Percentiles rank a stretch among this genome's conserved stretches.
These are phyloP conservation scores for Reticulitermes lucifugus DNA, from an alignment of 2,888 invertebrate genomes.

Conservation along the genomic window DNA sequence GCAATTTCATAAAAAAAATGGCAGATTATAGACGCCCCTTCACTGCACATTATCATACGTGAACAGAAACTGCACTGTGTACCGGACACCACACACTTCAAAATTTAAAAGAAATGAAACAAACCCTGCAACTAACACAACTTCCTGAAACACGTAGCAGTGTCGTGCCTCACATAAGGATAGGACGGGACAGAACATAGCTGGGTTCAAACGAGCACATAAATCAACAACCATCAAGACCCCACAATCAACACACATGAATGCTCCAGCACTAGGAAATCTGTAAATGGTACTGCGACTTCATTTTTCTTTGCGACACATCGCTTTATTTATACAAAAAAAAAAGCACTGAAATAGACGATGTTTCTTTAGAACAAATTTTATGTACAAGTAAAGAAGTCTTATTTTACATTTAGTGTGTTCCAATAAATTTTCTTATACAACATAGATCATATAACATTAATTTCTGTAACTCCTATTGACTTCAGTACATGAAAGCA, in stretches of 20 bases:
- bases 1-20: neutral
- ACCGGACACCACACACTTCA: neutral
- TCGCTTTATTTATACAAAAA: constrained; percentile 23
- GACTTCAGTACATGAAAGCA: constrained; percentile 25
- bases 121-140: neutral
- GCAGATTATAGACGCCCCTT: neutral
- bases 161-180: neutral
- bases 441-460: neutral
- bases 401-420: constrained; percentile 26
- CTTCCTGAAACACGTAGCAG: neutral
- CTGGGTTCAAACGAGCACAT: neutral
- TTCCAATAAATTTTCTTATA: constrained; percentile 25
- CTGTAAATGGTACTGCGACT: neutral
- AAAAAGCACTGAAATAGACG: constrained; percentile 33
- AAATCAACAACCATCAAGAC: neutral
- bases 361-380: constrained; percentile 14
- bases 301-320: constrained; percentile 3
- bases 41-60: neutral
- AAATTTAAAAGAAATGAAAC: neutral
- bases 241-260: neutral
- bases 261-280: neutral
- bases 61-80: neutral
- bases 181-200: neutral
- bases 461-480: neutral
- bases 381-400: constrained; percentile 23